Percentiles rank a stretch among this genome's conserved stretches.
Conservation (phyloP, 2,113 vertebrate genomes). For the Gobius niger region DNA sequence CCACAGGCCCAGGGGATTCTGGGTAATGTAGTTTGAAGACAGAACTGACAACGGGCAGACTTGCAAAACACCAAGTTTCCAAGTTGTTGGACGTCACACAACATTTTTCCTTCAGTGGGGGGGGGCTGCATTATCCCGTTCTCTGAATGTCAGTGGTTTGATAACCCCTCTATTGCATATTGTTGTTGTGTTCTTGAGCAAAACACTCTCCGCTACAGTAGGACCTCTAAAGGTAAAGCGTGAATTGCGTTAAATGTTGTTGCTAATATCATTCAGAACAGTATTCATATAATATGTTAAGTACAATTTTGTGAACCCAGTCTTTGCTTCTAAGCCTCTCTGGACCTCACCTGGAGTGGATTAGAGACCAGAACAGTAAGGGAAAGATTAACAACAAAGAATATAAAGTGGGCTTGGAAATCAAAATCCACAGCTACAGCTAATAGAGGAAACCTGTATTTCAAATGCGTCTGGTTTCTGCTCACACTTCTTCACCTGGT, state of each 20-base stretch:
- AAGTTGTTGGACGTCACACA: neutral
- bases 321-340: neutral
- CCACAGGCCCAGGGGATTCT: conserved; percentile 3
- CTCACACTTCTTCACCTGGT: conserved; percentile 3
- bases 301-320: too few species aligned
- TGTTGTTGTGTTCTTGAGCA: neutral
- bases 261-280: too few species aligned
- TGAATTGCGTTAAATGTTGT: neutral
- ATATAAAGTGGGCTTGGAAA: neutral
- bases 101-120: neutral
- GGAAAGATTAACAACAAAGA: neutral
- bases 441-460: neutral
- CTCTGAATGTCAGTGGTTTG: neutral
- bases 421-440: neutral
- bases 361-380: neutral
- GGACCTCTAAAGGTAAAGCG: neutral
- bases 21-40: conserved; percentile 9
- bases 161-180: neutral
- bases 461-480: neutral
- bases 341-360: neutral
- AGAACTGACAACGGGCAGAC: neutral
- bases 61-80: neutral
- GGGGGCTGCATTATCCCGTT: neutral
- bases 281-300: too few species aligned
- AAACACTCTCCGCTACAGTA: neutral